These are phyloP conservation scores for Acyrthosiphon pisum DNA, from an alignment of 1,140 invertebrate species.

Conservation along the genomic window DNA sequence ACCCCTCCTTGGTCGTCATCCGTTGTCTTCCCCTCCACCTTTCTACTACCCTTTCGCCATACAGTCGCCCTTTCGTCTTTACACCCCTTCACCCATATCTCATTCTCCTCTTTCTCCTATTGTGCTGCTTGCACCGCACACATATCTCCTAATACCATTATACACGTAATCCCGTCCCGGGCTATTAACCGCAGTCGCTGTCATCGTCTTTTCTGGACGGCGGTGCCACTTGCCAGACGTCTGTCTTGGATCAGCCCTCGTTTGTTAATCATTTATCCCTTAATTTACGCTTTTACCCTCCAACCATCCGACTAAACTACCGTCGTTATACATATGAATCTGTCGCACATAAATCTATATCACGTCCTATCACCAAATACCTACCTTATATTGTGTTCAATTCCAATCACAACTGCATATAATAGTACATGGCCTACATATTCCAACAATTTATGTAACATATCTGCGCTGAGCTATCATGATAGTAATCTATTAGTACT, in stretches of 20 bases:
- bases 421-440: neutral
- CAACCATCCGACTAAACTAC: neutral
- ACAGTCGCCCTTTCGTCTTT: neutral
- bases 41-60: neutral
- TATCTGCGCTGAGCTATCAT: no score
- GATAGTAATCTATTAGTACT: no score
- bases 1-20: neutral
- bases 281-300: neutral
- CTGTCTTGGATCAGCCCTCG: slow-evolving; percentile 21
- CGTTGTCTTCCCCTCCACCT: neutral
- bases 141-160: neutral
- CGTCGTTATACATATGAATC: neutral
- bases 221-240: slow-evolving; percentile 20
- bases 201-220: neutral
- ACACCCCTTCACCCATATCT: neutral
- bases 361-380: neutral
- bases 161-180: neutral
- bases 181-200: slow-evolving; percentile 21
- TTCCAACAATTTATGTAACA: no score
- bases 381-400: neutral
- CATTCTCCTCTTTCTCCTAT: neutral
- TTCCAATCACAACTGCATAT: neutral
- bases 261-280: slow-evolving; percentile 35
- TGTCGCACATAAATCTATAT: neutral
- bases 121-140: neutral